Evolutionary conservation across 35 echinoderm and acorn worm species (phyloP).

Genomic region (Antedon bifida): DNA sequence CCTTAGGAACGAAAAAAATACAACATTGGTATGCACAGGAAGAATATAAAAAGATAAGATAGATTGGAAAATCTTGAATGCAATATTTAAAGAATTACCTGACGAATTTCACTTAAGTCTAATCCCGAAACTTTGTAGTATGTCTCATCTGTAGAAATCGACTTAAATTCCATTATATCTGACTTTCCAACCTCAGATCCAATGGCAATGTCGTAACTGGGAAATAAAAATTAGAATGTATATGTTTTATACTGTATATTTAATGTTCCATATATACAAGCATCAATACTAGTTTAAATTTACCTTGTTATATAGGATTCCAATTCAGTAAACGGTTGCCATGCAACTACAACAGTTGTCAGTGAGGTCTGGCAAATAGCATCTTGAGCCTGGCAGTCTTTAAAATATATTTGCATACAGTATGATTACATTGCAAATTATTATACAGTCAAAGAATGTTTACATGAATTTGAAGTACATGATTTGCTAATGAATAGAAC

Average conservation of each 20-base stretch:
- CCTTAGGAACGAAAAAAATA: not conserved
- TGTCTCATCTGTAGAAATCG: conserved; percentile 1
- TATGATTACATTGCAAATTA: too few relatives aligned
- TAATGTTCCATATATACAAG: not conserved
- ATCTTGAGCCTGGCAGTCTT: conserved; percentile 7
- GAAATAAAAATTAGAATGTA: not conserved
- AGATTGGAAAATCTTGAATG: too few relatives aligned
- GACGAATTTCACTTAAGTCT: conserved; percentile 9
- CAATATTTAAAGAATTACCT: conserved; percentile 2
- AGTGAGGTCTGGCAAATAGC: conserved; percentile 17
- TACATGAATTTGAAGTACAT: too few relatives aligned
- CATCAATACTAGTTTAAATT: too few relatives aligned
- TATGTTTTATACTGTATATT: not conserved
- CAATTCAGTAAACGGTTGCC: conserved; percentile 29
- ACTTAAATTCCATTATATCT: conserved; percentile 10
- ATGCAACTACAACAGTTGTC: conserved; percentile 11
- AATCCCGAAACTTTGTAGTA: not conserved
- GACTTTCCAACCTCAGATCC: conserved; percentile 10
- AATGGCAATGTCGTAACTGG: conserved; percentile 22
- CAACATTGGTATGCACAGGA: too few relatives aligned
- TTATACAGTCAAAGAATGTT: too few relatives aligned
- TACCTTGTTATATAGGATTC: conserved; percentile 25
- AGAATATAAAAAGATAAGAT: too few relatives aligned
- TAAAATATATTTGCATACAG: not conserved
- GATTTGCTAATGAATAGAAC: too few relatives aligned